Base-by-base conservation (phyloP, 2,113 vertebrate genomes). In the Neogobius melanostomus region DNA sequence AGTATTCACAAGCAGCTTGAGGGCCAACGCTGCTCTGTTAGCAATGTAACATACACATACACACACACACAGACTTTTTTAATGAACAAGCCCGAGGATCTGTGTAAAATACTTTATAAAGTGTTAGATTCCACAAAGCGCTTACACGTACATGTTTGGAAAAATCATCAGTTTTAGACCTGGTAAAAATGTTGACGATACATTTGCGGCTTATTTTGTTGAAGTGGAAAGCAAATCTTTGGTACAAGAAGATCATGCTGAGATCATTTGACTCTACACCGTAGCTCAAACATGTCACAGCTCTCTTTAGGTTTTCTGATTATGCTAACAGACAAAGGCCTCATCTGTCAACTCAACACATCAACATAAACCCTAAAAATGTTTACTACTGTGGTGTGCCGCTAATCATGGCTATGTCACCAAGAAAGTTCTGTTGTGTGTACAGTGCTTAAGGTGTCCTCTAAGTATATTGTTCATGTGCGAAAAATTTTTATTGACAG, bases 1-100 rank as follows among this genome's bases (percentile, higher is more conserved):
- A 65, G 52, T 62, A 43, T 68, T 49, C 53, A 68, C 60, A 48
- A 17, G 44, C 68, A 54, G 65, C n/a, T 44, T 42, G 7, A 14
- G 36, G 59, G 43, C 36, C 59, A 9, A 15, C 12, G 6, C 59
- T 61, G 59, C 16, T 61, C 12, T 61, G 36, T 44, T 61, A 10
- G 6, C 11, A 7, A n/a, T 15, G 6, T 61, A 61, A 45, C 43
- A 14, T 61, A 61, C 42, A 16, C 59, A 61, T 36, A 61, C 59
- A 36, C 28, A 36, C 28, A 36, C 28, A 36, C 28, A 36, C 28
- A 21, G 21, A 21, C 21, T 21, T 44, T 61, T 61, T 61, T 61
- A 61, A 61, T 45, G 36, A 61, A 44, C 59, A 61, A 43, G 59
- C 42, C 59, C n/a, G 42, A 61, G 59, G 59, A 15, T 6, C 44